Percentiles rank a stretch among this genome's conserved stretches.
Evolutionary conservation across 2,113 vertebrate genomes (phyloP).

Genomic region (Spilogale gracilis): DNA sequence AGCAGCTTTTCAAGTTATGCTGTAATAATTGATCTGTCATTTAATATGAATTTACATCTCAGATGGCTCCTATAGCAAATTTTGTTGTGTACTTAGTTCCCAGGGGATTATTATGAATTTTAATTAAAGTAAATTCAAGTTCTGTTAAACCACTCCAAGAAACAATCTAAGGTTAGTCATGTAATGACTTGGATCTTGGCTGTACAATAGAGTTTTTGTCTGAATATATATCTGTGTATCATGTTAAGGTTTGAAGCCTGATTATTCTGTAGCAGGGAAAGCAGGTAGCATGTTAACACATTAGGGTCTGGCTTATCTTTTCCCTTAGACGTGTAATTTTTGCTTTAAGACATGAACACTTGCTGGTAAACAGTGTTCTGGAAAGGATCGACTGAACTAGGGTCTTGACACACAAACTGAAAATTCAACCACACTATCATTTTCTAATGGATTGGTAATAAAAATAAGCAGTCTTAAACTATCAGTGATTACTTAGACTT

Average conservation of each 20-base stretch:
- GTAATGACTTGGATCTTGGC: slow-evolving; percentile 29
- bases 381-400: not conserved
- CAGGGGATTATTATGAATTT: not conserved
- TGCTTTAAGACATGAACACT: not conserved
- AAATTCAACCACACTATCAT: not conserved
- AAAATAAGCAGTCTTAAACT: slow-evolving; percentile 28
- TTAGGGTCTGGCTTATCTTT: not conserved
- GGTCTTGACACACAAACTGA: slow-evolving; percentile 14
- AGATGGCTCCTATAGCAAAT: not conserved
- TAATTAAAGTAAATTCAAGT: slow-evolving; percentile 66
- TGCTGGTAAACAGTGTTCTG: not conserved
- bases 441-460: slow-evolving; percentile 25
- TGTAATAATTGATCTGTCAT: slow-evolving; percentile 37
- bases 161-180: slow-evolving; percentile 50
- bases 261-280: not conserved
- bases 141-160: not conserved
- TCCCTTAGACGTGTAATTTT: slow-evolving; percentile 6
- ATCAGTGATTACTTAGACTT: not conserved
- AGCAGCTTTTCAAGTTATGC: not conserved
- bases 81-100: slow-evolving; percentile 35
- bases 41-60: slow-evolving; percentile 41
- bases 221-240: slow-evolving; percentile 24
- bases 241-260: slow-evolving; percentile 6
- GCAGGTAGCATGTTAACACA: slow-evolving; percentile 46
- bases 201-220: slow-evolving; percentile 1